These are phyloP conservation scores for Ennomos erosarius DNA, from an alignment of 2,888 invertebrate species.

Conservation along the genomic window DNA sequence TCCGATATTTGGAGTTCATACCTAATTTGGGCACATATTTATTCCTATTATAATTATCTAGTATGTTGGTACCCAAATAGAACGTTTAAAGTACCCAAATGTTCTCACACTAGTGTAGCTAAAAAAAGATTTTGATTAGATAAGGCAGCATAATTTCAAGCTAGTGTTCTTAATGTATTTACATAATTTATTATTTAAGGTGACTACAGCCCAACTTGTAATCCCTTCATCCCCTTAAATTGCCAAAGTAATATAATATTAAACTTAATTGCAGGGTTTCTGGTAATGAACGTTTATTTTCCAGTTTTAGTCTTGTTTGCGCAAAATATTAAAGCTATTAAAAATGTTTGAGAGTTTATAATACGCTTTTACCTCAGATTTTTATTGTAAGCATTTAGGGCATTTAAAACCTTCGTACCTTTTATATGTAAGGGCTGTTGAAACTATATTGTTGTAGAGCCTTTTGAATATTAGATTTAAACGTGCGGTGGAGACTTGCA, in stretches of 20 bases:
- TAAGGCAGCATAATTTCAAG: conserved; percentile 5
- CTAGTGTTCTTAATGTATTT: conserved; percentile 17
- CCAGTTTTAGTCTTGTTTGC: conserved; percentile 32
- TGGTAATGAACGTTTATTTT: conserved; percentile 40
- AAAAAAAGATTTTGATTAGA: conserved; percentile 4
- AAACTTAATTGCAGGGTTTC: conserved; percentile 40
- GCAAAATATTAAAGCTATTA: conserved; percentile 25
- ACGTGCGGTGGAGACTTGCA: conserved; percentile 45
- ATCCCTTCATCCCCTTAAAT: conserved; percentile 38
- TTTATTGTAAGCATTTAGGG: conserved; percentile 29
- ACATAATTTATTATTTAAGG: conserved; percentile 30
- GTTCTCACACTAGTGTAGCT: conserved; percentile 4
- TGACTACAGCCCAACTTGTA: conserved; percentile 30
- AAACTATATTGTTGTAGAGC: conserved; percentile 33
- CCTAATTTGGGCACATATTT: conserved; percentile 9
- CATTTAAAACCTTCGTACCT: conserved; percentile 21
- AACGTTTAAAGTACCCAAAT: neutral
- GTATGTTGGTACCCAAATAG: conserved; percentile 3
- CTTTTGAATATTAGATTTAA: conserved; percentile 48
- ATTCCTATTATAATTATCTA: neutral
- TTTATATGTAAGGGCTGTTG: conserved; percentile 24
- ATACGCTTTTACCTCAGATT: conserved; percentile 25
- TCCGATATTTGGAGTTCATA: conserved; percentile 17
- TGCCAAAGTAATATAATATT: conserved; percentile 42
- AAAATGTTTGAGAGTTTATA: conserved; percentile 25